Evolutionary conservation across 2,113 vertebrate genomes (phyloP), one percentile per base, ranked within the genome.

Genomic region (Channa argus): DNA sequence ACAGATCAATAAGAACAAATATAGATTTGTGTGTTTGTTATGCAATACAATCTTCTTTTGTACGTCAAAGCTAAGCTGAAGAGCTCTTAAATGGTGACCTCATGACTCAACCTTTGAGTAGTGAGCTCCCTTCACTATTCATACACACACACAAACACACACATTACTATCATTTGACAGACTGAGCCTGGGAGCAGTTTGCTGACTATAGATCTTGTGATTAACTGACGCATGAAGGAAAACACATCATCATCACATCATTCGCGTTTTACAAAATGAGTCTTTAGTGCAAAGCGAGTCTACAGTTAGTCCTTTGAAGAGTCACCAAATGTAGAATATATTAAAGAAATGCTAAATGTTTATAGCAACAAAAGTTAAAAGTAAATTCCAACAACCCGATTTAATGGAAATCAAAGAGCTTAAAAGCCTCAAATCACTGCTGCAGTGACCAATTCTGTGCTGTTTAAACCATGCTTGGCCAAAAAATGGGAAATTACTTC

Each of bases 11-110:
- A 24, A 56, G 51, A 62, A 63, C 60, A 82, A 77, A 79, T 36
- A 73, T 77, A 68, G 37, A 74, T 88, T 74, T 80, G 13, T 47
- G 12, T 33, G 41, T 60, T 75, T 66, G 67, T 83, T 80, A 83
- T 82, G 63, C 14, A 88, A 82, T 34, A 49, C 63, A 51, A 87
- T 74, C 50, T 60, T 63, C 60, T 79, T 70, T 64, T 37, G 8
- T 75, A 44, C 49, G 50, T 9, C 37, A 33, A 36, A 46, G 55
- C 63, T 41, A 13, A 55, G 56, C 15, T 8, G 38, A 64, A 73
- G 62, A 77, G 58, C 36, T 81, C 66, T 63, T 71, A 64, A 59
- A 56, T 46, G 8, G 43, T 59, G 71, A 78, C 74, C 64, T 75
- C 59, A 54, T 54, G 55, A 72, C 65, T 70, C 50, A 41, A 37